Evolutionary conservation across 2,888 invertebrate species (phyloP).

Genomic region (Hofmannophila pseudospretella): DNA sequence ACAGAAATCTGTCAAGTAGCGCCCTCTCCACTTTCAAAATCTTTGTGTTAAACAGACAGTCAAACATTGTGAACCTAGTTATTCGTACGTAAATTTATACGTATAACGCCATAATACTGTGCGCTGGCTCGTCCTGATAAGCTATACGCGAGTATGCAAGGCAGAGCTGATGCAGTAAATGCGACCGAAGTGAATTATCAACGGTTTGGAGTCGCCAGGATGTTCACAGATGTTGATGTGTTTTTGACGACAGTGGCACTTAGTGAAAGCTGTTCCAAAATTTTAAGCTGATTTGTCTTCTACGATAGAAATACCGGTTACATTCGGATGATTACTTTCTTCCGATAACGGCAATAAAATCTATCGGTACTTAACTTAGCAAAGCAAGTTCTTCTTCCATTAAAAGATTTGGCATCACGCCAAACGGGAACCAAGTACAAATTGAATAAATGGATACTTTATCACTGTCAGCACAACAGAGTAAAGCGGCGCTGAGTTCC

Average conservation of each 20-base stretch:
- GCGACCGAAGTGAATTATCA: conserved; percentile 33
- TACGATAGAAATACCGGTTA: neutral
- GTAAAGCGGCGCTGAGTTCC: conserved; percentile 11
- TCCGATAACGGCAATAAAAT: conserved; percentile 2
- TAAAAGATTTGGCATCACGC: conserved; percentile 38
- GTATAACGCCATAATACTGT: no score
- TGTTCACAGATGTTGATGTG: conserved; percentile 34
- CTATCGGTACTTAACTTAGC: neutral
- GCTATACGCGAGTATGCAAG: neutral
- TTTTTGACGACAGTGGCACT: conserved; percentile 30
- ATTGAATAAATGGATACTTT: conserved; percentile 43
- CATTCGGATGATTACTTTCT: neutral
- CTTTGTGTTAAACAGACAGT: no score
- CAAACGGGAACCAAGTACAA: conserved; percentile 31
- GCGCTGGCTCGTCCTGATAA: no score
- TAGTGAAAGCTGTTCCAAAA: conserved; percentile 5
- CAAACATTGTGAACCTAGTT: no score
- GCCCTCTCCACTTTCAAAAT: no score
- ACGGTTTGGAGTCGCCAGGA: conserved; percentile 19
- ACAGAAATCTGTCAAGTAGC: no score
- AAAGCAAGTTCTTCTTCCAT: conserved; percentile 14
- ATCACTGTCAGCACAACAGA: conserved; percentile 27
- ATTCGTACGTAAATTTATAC: no score
- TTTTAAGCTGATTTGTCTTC: neutral
- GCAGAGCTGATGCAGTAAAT: conserved; percentile 14